Evolutionary conservation across 2,888 invertebrate genomes (phyloP).

Genomic region (Ptychoptera albimana): DNA sequence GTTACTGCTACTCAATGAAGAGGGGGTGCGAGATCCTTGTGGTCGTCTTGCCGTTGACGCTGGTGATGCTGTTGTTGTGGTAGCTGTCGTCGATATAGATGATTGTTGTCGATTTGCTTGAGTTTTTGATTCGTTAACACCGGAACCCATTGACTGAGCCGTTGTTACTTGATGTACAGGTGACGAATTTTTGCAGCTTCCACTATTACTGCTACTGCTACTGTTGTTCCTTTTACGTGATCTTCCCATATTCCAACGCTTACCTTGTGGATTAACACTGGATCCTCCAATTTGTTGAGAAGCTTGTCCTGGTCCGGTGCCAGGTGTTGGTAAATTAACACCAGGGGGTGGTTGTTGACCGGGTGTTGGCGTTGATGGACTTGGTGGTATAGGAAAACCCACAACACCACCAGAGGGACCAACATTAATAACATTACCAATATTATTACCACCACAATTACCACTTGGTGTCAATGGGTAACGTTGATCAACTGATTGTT

Average conservation of each 20-base stretch:
- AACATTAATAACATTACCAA: slow-evolving; percentile 24
- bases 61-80: slow-evolving; percentile 10
- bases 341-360: slow-evolving; percentile 1
- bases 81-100: slow-evolving; percentile 32
- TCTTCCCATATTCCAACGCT: no score
- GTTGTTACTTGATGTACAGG: slow-evolving; percentile 21
- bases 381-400: slow-evolving; percentile 31
- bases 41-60: slow-evolving; percentile 13
- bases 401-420: slow-evolving; percentile 13
- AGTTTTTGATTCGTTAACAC: no score
- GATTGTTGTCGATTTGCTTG: slow-evolving; percentile 23
- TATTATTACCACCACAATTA: slow-evolving; percentile 20
- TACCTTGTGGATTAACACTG: no score
- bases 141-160: no score
- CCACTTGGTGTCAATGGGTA: slow-evolving; percentile 34
- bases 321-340: neutral
- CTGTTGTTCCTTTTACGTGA: no score
- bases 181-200: slow-evolving; percentile 15
- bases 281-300: no score
- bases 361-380: slow-evolving; percentile 28
- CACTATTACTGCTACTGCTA: no score
- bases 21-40: slow-evolving; percentile 21
- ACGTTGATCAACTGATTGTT: slow-evolving; percentile 14
- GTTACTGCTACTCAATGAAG: slow-evolving; percentile 17
- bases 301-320: neutral